A percentile compares a stretch with the other conserved stretches of the same genome.
Evolutionary conservation across 2,888 invertebrate genomes (phyloP).

Genomic region (Ophion slaviceki): DNA sequence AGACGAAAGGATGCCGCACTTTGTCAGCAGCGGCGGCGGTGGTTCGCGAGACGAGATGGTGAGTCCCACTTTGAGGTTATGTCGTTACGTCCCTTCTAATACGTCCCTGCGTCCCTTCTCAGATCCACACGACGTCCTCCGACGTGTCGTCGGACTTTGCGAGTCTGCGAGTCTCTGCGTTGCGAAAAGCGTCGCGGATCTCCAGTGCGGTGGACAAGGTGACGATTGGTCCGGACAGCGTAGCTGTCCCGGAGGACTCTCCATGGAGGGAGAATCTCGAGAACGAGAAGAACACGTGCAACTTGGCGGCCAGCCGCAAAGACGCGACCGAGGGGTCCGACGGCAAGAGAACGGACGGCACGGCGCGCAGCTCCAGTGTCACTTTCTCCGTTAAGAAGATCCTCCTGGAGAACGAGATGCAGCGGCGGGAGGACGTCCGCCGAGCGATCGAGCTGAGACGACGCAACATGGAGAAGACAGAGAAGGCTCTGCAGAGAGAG

Average conservation of each 20-base stretch:
- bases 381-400: constrained; percentile 80
- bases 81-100: constrained; percentile 43
- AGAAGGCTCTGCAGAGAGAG: constrained; percentile 78
- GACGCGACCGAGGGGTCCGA: neutral
- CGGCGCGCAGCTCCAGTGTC: constrained; percentile 66
- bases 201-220: constrained; percentile 85
- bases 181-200: constrained; percentile 86
- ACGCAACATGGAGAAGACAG: constrained; percentile 79
- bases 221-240: constrained; percentile 85
- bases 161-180: constrained; percentile 86
- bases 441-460: constrained; percentile 80
- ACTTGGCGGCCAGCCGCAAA: constrained; percentile 80
- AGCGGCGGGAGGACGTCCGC: constrained; percentile 78
- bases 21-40: constrained; percentile 39
- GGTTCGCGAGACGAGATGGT: constrained; percentile 65
- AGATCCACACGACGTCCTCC: constrained; percentile 69
- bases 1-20: constrained; percentile 69
- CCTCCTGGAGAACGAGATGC: constrained; percentile 78
- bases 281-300: constrained; percentile 73
- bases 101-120: neutral
- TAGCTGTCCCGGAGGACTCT: constrained; percentile 72
- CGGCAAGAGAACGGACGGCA: constrained; percentile 67
- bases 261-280: constrained; percentile 71
- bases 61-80: constrained; percentile 51
- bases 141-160: constrained; percentile 82